phyloP scores from a whole-genome alignment of 1,140 invertebrate species.

The Cydia strobilella region DNA sequence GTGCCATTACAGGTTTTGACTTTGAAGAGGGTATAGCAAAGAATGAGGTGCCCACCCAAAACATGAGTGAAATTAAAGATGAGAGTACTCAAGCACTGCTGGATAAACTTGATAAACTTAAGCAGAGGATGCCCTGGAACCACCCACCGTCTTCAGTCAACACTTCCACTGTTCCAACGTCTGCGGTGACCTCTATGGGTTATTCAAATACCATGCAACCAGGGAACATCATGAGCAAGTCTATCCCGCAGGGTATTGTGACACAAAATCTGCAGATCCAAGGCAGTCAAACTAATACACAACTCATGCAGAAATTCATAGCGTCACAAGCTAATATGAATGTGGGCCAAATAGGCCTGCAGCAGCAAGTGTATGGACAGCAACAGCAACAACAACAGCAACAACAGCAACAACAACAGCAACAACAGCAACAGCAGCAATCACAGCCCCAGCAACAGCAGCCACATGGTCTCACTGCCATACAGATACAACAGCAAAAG shows the following conservation, averaged over 20 bases:
- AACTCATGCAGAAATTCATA: conserved; percentile 70
- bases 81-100: conserved; percentile 85
- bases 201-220: conserved; percentile 62
- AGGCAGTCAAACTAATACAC: conserved; percentile 67
- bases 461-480: conserved; percentile 70
- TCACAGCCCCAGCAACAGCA: conserved; percentile 57
- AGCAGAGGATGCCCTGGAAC: conserved; percentile 90
- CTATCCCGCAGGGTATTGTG: conserved; percentile 70
- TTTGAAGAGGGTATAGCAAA: conserved; percentile 81
- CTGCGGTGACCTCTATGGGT: conserved; percentile 68
- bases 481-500: conserved; percentile 77
- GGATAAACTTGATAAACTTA: conserved; percentile 87
- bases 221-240: conserved; percentile 70
- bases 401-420: conserved; percentile 69
- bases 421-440: conserved; percentile 53
- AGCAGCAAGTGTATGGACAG: conserved; percentile 51
- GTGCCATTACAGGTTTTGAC: conserved; percentile 81
- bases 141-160: conserved; percentile 80
- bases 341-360: conserved; percentile 38
- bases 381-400: conserved; percentile 66
- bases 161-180: conserved; percentile 55
- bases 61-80: conserved; percentile 78
- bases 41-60: conserved; percentile 76
- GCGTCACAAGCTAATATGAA: conserved; percentile 66
- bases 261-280: conserved; percentile 76